phyloP scores from a whole-genome alignment of 2,797 vertebrate genomes.

The Centroberyx gerrardi region DNA sequence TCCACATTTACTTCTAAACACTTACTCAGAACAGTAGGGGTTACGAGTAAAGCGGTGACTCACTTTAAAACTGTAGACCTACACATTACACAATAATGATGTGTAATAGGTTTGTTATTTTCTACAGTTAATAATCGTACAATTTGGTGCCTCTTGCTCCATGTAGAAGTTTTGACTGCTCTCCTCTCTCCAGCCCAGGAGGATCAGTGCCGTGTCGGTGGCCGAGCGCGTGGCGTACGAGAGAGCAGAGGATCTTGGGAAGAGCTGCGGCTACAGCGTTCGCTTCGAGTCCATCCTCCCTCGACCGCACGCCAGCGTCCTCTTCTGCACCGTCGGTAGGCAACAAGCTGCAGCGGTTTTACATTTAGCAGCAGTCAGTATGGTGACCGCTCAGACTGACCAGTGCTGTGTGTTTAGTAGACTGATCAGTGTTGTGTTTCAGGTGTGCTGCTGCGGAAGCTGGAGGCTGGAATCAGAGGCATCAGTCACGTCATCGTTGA shows the following conservation, averaged over 20 bases:
- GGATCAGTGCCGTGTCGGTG: slow-evolving; percentile 97
- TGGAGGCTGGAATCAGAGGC: slow-evolving; percentile 95
- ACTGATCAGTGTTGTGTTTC: slow-evolving; percentile 8
- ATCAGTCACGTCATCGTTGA: slow-evolving; percentile 99
- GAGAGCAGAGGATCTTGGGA: slow-evolving; percentile 92
- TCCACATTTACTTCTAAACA: slow-evolving; percentile 8
- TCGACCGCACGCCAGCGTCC: slow-evolving; percentile 93
- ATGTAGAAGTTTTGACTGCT: not conserved
- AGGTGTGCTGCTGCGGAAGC: slow-evolving; percentile 96
- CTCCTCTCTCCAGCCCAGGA: slow-evolving; percentile 87
- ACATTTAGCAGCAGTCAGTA: too few relatives aligned
- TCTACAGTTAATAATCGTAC: too few relatives aligned
- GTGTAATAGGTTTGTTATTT: too few relatives aligned
- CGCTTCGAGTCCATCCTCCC: slow-evolving; percentile 96
- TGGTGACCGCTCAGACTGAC: too few relatives aligned
- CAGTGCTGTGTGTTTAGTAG: not conserved
- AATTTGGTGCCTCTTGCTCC: too few relatives aligned
- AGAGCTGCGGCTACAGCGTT: slow-evolving; percentile 97
- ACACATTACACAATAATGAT: too few relatives aligned
- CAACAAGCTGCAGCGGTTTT: slow-evolving; percentile 11
- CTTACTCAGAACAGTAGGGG: too few relatives aligned
- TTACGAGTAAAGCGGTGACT: too few relatives aligned
- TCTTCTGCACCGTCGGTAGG: slow-evolving; percentile 98
- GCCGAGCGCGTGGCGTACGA: slow-evolving; percentile 94
- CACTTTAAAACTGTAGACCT: too few relatives aligned